Percentiles rank a stretch among this genome's conserved stretches.
These are phyloP conservation scores for Scaptodrosophila latifasciaeformis DNA, from an alignment of 2,888 invertebrate genomes.

Conservation along the genomic window DNA sequence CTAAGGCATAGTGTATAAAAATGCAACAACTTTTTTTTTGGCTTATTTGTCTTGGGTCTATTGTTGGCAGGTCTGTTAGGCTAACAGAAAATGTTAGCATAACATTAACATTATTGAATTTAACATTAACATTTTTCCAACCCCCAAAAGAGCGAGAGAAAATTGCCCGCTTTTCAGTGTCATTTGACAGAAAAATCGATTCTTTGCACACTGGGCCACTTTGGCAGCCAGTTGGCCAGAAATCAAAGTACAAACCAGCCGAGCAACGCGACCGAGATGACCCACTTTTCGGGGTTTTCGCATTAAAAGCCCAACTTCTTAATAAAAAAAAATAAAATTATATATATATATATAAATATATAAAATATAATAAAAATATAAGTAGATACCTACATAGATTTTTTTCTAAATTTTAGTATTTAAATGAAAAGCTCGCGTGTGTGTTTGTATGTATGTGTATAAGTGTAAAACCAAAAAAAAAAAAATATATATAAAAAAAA, in stretches of 20 bases:
- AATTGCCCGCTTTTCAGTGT: slow-evolving; percentile 65
- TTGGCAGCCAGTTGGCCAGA: slow-evolving; percentile 60
- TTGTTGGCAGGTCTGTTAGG: no score
- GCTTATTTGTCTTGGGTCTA: no score
- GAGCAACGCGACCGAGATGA: slow-evolving; percentile 73
- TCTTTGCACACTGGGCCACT: slow-evolving; percentile 61
- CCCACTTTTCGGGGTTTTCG: slow-evolving; percentile 74
- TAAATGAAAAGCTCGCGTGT: slow-evolving; percentile 29
- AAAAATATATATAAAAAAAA: no score
- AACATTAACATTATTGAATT: neutral
- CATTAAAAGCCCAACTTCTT: slow-evolving; percentile 68
- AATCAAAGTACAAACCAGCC: slow-evolving; percentile 71
- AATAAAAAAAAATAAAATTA: slow-evolving; percentile 44
- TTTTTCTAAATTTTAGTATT: slow-evolving; percentile 58
- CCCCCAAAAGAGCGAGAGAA: slow-evolving; percentile 46
- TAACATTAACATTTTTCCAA: slow-evolving; percentile 43
- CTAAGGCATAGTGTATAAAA: no score
- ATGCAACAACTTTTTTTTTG: no score
- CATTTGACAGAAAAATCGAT: slow-evolving; percentile 72
- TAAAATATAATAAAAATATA: no score
- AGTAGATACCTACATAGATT: slow-evolving; percentile 20
- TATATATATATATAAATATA: slow-evolving; percentile 2
- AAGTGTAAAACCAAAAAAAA: no score
- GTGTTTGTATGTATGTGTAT: no score
- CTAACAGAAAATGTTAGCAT: no score